Base-by-base conservation (phyloP, 1,140 invertebrate species). In the Lordiphosa mommai region DNA sequence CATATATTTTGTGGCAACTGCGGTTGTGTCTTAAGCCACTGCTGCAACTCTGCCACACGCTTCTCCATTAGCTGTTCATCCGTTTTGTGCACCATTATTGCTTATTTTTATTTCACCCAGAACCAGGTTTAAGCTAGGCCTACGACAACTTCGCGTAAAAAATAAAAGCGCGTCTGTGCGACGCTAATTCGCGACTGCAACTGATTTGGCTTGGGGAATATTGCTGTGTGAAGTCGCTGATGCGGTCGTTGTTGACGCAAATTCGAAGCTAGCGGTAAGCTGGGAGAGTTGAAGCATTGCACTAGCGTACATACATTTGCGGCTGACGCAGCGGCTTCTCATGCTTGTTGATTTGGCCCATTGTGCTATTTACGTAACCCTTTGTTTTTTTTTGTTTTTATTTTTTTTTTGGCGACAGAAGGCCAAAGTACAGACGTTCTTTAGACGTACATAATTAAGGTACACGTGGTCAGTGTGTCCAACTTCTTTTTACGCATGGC, bases 11-110 rank as follows among this genome's bases (percentile, higher is more conserved):
- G 89, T 0, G 94, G 94, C 14, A 96, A 89, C 89, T 96, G 94
- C 0, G 94, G 92, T 70, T 95, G 94, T 55, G 92, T 92, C n/a
- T 88, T 80, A 0, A 95, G 88, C 94, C 94, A 95, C 27, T 94
- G 91, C 71, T 93, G 93, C 32, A 96, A 92, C 4, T 91, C 90
- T 10, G 48, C 33, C 10, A 82, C 46, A 37, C 66, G 53, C 47
- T 91, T 88, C 13, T 94, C 70, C 69, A 94, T 92, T 30, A 91
- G 34, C 48, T 82, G 77, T 23, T 72, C 77, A 17, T 64, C 70
- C 17, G 68, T 76, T 33, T 37, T 47, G 16, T 82, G 76, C 43
- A 82, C 76, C 76, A 82, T 82, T 36, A 8, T 16, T 38, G 3
- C 14, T n/a, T 17, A 14, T 27, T 2, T 12, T 9, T 6, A 27